A percentile compares a stretch with the other conserved stretches of the same genome.
phyloP scores from a whole-genome alignment of 2,888 invertebrate genomes.

The Stenchaetothrips biformis region DNA sequence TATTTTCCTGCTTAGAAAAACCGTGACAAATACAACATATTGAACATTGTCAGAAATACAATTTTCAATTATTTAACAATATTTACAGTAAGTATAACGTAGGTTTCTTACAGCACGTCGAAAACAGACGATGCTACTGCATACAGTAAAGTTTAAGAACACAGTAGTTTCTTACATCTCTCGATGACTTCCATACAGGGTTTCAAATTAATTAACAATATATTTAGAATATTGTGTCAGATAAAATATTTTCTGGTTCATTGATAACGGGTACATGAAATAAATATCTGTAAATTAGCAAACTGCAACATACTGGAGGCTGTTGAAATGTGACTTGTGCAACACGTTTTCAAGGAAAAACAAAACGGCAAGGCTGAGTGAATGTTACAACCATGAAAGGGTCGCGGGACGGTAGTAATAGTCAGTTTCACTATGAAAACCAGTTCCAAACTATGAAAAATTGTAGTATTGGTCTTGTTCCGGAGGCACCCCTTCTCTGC shows the following conservation, averaged over 20 bases:
- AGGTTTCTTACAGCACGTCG: neutral
- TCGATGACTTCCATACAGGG: neutral
- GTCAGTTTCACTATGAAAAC: neutral
- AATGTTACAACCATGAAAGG: neutral
- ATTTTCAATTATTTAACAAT: conserved; percentile 20
- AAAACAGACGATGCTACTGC: neutral
- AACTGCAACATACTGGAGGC: neutral
- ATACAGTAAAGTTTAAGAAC: conserved; percentile 17
- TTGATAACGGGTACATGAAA: neutral
- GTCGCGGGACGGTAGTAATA: neutral
- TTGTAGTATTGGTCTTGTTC: neutral
- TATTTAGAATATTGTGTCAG: neutral
- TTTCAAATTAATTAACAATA: neutral
- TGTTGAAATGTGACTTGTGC: neutral
- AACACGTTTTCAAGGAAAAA: neutral
- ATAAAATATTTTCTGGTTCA: neutral
- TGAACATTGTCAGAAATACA: conserved; percentile 22
- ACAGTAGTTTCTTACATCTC: conserved; percentile 9
- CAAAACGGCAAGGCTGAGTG: neutral
- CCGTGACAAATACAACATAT: conserved; percentile 22
- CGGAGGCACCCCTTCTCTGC: neutral
- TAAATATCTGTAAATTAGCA: neutral
- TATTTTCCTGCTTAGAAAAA: conserved; percentile 1
- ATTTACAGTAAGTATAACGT: conserved; percentile 17
- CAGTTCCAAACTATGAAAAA: neutral